Evolutionary conservation across 2,888 invertebrate genomes (phyloP).

Genomic region (Iselma pallidipennis): DNA sequence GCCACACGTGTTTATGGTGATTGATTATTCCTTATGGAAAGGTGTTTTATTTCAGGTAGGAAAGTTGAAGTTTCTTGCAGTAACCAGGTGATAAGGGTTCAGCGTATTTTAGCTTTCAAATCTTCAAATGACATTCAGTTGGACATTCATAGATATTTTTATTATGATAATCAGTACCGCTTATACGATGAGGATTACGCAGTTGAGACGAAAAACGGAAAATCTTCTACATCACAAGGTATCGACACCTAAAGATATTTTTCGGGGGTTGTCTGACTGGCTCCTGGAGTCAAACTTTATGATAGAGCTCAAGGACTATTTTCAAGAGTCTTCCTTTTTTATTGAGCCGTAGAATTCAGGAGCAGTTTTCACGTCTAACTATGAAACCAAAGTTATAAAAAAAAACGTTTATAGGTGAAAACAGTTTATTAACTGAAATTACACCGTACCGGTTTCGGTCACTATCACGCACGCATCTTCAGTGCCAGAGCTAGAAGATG

Average conservation of each 20-base stretch:
- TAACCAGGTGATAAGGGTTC: no score
- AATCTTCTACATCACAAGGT: neutral
- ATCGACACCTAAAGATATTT: neutral
- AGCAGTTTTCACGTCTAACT: neutral
- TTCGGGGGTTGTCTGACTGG: no score
- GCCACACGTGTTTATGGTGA: neutral
- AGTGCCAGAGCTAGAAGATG: no score
- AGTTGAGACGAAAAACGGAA: conserved; percentile 6
- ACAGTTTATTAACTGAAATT: no score
- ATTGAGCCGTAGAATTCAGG: neutral
- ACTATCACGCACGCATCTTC: no score
- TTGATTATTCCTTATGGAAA: conserved; percentile 12
- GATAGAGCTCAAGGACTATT: no score
- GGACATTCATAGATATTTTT: conserved; percentile 15
- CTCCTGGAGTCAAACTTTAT: no score
- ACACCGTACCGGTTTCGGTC: no score
- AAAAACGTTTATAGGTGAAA: no score
- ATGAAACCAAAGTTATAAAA: no score
- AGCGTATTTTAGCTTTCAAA: neutral
- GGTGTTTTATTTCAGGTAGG: conserved; percentile 9
- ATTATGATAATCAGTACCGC: conserved; percentile 15
- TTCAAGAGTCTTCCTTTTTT: neutral
- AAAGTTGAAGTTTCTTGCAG: no score
- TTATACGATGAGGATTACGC: conserved; percentile 7
- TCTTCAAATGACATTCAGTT: conserved; percentile 10